A percentile compares a stretch with the other conserved stretches of the same genome.
These are phyloP conservation scores for Elanus axillaris DNA, from an alignment of 2,113 vertebrate genomes.

Conservation along the genomic window DNA sequence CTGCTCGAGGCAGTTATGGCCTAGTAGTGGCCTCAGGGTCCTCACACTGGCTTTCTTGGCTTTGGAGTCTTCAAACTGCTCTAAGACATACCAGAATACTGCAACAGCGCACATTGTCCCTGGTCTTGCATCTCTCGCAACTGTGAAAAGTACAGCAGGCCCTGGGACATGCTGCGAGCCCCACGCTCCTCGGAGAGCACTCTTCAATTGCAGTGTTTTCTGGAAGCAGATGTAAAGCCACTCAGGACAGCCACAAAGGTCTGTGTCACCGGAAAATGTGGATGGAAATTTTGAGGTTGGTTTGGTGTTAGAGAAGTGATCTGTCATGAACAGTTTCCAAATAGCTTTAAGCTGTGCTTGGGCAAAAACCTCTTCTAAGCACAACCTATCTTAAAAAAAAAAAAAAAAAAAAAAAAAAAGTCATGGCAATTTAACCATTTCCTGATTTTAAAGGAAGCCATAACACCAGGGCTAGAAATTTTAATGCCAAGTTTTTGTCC, in stretches of 20 bases:
- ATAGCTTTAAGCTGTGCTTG: not conserved
- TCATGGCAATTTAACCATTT: not conserved
- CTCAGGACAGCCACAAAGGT: not conserved
- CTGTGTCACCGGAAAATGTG: not conserved
- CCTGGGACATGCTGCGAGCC: fast-evolving
- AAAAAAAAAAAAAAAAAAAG: not conserved
- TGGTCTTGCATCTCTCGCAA: not conserved
- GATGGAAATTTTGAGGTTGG: not conserved
- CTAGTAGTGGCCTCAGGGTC: not conserved
- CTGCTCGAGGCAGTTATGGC: not conserved
- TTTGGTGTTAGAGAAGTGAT: not conserved
- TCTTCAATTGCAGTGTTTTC: not conserved
- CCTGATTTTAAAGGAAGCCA: constrained; percentile 28
- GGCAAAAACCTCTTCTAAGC: not conserved
- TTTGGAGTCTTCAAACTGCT: not conserved
- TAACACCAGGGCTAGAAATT: constrained; percentile 4
- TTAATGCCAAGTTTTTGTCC: constrained; percentile 46
- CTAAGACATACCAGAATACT: not conserved
- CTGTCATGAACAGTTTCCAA: not conserved
- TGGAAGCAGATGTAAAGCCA: not conserved
- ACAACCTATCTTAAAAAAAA: not conserved
- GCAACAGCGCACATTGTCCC: fast-evolving
- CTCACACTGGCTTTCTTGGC: not conserved
- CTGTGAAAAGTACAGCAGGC: not conserved
- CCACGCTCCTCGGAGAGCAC: fast-evolving